phyloP scores from a whole-genome alignment of 2,113 vertebrate species.

The Plestiodon gilberti region DNA sequence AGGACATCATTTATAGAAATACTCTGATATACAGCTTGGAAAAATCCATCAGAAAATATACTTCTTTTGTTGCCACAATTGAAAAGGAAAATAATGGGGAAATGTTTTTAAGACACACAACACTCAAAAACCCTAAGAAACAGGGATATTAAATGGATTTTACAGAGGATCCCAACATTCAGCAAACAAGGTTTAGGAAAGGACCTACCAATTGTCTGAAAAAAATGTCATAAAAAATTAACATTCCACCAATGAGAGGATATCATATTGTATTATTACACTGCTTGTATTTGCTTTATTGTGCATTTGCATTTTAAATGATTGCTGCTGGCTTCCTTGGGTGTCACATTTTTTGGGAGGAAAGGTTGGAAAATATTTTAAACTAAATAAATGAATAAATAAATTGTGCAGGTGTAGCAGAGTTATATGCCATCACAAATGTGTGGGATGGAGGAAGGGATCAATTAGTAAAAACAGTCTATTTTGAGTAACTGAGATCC shows the following conservation, averaged over 20 bases:
- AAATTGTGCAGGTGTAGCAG: not conserved
- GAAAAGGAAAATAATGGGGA: not conserved
- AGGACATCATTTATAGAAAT: no score
- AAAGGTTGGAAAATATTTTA: no score
- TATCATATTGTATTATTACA: no score
- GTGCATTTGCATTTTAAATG: no score
- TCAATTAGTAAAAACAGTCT: not conserved
- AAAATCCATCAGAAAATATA: no score
- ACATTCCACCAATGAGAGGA: not conserved
- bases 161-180: not conserved
- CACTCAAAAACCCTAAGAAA: not conserved
- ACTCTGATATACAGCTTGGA: no score
- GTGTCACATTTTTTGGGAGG: no score
- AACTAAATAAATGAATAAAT: not conserved
- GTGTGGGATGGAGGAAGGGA: not conserved
- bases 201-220: not conserved
- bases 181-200: not conserved
- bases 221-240: not conserved
- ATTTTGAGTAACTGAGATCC: not conserved
- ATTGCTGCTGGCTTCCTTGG: no score
- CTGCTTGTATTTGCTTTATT: no score
- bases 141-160: not conserved
- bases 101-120: not conserved
- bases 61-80: not conserved
- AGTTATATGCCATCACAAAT: not conserved